Conservation (phyloP, 2,113 vertebrate genomes). For the pig (Sus scrofa) region T2T-Sscrofa CM000824.6:79313501-79314000, state of each 20-base stretch:
- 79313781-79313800: not conserved
- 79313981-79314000: not conserved
- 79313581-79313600: not conserved
- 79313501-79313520: not conserved
- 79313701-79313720: not conserved
- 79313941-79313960: not conserved
- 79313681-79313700: not conserved
- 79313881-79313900: not conserved
- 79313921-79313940: not conserved
- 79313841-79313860: rapidly evolving
- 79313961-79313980: not conserved
- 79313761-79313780: not conserved
- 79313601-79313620: not conserved
- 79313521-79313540: not conserved
- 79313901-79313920: not conserved
- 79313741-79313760: not conserved
- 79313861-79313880: rapidly evolving
- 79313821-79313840: too few relatives aligned
- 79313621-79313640: rapidly evolving
- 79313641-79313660: not conserved
- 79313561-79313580: not conserved
- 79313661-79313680: not conserved
- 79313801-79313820: not conserved
- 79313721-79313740: not conserved
- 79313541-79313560: not conserved